These are phyloP conservation scores for Thinocorus orbignyianus DNA, from an alignment of 2,113 vertebrate genomes.

Conservation along the genomic window DNA sequence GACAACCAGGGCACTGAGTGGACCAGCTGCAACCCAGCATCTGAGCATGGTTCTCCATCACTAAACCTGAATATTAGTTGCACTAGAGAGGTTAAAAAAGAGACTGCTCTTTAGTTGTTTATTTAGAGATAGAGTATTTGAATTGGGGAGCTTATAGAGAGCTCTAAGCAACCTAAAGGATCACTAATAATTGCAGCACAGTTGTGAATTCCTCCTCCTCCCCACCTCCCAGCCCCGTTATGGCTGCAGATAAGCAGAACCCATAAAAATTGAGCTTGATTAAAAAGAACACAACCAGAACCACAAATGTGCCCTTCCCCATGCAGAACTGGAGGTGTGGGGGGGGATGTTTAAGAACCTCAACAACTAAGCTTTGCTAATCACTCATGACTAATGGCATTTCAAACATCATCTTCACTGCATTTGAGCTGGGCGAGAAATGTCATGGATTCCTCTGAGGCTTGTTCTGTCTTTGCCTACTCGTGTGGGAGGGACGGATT, in stretches of 20 bases:
- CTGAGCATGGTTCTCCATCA: background rate
- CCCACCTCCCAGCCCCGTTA: background rate
- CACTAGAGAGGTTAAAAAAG: background rate
- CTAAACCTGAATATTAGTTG: background rate
- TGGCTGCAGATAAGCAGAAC: conserved; percentile 38
- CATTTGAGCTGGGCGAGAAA: conserved; percentile 34
- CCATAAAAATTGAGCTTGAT: conserved; percentile 16
- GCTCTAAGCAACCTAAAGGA: background rate
- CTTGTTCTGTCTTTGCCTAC: conserved; percentile 34
- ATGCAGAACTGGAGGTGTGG: background rate
- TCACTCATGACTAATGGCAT: conserved; percentile 55
- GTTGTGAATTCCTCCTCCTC: background rate
- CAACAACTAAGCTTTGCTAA: conserved; percentile 53
- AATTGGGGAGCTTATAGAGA: conserved; percentile 28
- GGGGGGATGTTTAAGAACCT: conserved; percentile 2
- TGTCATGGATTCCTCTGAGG: conserved; percentile 60
- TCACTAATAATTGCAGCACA: conserved; percentile 12
- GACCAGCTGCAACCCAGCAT: background rate
- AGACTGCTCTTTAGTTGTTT: background rate
- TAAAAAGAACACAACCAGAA: conserved; percentile 12
- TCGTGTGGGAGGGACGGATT: conserved; percentile 43
- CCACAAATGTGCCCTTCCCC: background rate
- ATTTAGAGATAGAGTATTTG: background rate
- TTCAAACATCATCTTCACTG: conserved; percentile 52
- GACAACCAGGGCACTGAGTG: background rate